These are phyloP conservation scores for Augochlora pura DNA, from an alignment of 1,140 invertebrate species.

Conservation along the genomic window DNA sequence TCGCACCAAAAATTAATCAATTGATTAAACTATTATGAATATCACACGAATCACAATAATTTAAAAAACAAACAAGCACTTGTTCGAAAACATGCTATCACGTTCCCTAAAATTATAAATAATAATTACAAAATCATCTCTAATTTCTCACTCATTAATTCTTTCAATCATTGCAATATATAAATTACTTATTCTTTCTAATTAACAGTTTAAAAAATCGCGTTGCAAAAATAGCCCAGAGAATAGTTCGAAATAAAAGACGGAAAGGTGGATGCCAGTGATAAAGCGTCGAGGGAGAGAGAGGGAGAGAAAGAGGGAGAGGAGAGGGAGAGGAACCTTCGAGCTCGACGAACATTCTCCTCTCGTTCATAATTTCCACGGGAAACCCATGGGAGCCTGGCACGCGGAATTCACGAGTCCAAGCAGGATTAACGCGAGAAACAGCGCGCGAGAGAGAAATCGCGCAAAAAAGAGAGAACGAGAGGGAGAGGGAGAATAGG, in stretches of 20 bases:
- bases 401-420: slow-evolving; percentile 46
- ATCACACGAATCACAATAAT: no score
- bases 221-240: slow-evolving; percentile 13
- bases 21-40: no score
- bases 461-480: not conserved
- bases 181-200: no score
- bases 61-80: no score
- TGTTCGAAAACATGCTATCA: no score
- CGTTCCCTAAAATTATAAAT: no score
- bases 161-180: no score
- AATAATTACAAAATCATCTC: no score
- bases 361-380: slow-evolving; percentile 44
- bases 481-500: slow-evolving; percentile 7
- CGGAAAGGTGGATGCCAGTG: not conserved
- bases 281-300: not conserved
- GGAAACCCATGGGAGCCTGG: slow-evolving; percentile 23
- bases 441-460: not conserved
- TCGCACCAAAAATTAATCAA: no score
- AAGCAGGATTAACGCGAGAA: slow-evolving; percentile 40
- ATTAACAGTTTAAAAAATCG: no score
- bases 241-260: slow-evolving; percentile 18
- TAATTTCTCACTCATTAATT: no score
- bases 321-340: slow-evolving; percentile 4
- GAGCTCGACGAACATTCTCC: slow-evolving; percentile 36
- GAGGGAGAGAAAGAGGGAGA: not conserved